Evolutionary conservation across 2,888 invertebrate genomes (phyloP), one percentile per base, ranked within the genome.

Genomic region (Frankliniella intonsa): DNA sequence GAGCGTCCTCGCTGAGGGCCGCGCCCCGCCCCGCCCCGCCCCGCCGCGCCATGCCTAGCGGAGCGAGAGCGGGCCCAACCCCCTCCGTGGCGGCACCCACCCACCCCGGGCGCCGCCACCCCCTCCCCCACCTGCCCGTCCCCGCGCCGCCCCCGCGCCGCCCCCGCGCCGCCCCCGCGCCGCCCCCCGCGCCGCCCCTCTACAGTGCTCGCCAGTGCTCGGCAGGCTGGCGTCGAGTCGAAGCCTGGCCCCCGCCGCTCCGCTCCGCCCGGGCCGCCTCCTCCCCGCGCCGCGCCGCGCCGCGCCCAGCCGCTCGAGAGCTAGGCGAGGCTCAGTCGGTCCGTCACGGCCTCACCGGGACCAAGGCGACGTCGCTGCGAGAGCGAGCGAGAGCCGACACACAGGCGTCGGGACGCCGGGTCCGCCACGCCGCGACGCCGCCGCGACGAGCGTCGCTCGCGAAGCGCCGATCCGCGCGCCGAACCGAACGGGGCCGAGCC

Each of bases 1-100:
- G 22, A 25, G 25, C n/a, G 65, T 80, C 12, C 81, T 79, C 50
- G 81, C 82, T 81, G 81, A 3, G 50, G 62, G 80, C 25, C 51
- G 82, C 80, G 62, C 65, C 50, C 79, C 19, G 51, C 79, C 80
- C 12, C 51, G 65, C 65, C 65, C 65, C 19, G 65, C 65, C 65
- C 55, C 19, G 25, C 10, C 80, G 51, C n/a, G 25, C 38, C 19
- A 38, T 55, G 22, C 50, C 81, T 10, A 50, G 27, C 81, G 19
- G 76, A 51, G 81, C 76, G 76, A 62, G 62, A 62, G 17, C 62
- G 62, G 62, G 62, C 62, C 62, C 62, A 62, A n/a, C 62, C 11
- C 62, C 62, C 17, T 19, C 19, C 62, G 7, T n/a, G 62, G 62
- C 62, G 55, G 55, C 38, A 38, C 38, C 38, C 38, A 38, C 38